A percentile compares a stretch with the other conserved stretches of the same genome.
phyloP scores from a whole-genome alignment of 2,888 invertebrate genomes.

The Leptinotarsa rubiginosa region DNA sequence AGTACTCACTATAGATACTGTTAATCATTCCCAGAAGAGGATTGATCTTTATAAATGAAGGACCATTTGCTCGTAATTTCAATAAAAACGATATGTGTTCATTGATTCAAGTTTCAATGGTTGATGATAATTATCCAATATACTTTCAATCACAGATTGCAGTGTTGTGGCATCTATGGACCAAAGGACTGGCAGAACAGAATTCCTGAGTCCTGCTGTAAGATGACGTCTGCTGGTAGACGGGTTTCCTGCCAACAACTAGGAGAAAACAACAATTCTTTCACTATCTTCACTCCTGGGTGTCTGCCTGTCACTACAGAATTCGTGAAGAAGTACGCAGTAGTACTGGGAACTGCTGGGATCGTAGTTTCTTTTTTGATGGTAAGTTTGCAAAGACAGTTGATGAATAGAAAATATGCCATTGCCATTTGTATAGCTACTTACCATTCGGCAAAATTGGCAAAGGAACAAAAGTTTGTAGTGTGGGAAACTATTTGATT shows the following conservation, averaged over 20 bases:
- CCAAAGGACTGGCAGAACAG: conserved; percentile 81
- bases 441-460: too few species aligned
- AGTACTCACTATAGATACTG: background rate
- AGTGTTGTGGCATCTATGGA: conserved; percentile 86
- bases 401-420: too few species aligned
- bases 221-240: conserved; percentile 71
- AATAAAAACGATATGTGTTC: too few species aligned
- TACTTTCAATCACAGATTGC: conserved; percentile 63
- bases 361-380: conserved; percentile 86
- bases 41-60: too few species aligned
- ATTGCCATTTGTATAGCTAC: too few species aligned
- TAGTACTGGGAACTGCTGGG: conserved; percentile 83
- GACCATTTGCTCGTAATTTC: too few species aligned
- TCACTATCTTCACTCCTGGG: conserved; percentile 79
- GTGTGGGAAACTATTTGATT: too few species aligned
- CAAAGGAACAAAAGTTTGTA: too few species aligned
- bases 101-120: too few species aligned
- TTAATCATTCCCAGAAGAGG: background rate
- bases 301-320: conserved; percentile 79
- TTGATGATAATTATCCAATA: too few species aligned
- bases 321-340: conserved; percentile 82
- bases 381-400: conserved; percentile 69
- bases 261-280: conserved; percentile 67
- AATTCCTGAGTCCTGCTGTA: conserved; percentile 84
- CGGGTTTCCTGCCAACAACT: conserved; percentile 71